Conservation (phyloP, 2,113 vertebrate genomes). For the Hypomesus transpacificus region DNA sequence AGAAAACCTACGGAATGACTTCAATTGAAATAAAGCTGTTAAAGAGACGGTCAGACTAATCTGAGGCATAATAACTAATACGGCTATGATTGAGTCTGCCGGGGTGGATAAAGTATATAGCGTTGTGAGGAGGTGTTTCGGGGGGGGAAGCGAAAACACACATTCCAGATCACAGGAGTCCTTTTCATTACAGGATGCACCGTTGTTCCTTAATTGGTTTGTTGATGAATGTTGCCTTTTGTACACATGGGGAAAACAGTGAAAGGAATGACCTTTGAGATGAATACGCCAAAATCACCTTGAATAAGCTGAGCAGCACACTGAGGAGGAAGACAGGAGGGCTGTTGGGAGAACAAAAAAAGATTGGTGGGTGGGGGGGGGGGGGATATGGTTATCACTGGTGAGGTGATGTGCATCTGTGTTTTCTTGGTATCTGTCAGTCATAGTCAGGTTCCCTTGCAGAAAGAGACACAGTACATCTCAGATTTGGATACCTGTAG, state of each 20-base stretch:
- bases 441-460: slow-evolving; percentile 46
- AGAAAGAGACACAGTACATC: slow-evolving; percentile 61
- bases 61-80: background rate
- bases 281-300: slow-evolving; percentile 31
- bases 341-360: background rate
- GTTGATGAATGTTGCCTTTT: slow-evolving; percentile 36
- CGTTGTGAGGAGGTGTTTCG: background rate
- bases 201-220: slow-evolving; percentile 23
- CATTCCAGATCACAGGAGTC: slow-evolving; percentile 13
- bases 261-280: slow-evolving; percentile 20
- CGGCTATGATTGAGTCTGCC: background rate
- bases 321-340: background rate
- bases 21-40: too few relatives aligned
- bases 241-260: slow-evolving; percentile 9
- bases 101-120: too few relatives aligned
- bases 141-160: slow-evolving; percentile 3
- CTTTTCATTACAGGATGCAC: slow-evolving; percentile 10
- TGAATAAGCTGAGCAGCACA: slow-evolving; percentile 21
- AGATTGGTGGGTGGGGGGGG: background rate
- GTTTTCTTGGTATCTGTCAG: slow-evolving; percentile 46
- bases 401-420: background rate
- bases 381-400: slow-evolving; percentile 1
- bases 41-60: background rate
- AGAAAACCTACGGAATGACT: too few relatives aligned
- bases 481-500: slow-evolving; percentile 35